Evolutionary conservation across 1,140 invertebrate species (phyloP).

Genomic region (Megathymus violae): DNA sequence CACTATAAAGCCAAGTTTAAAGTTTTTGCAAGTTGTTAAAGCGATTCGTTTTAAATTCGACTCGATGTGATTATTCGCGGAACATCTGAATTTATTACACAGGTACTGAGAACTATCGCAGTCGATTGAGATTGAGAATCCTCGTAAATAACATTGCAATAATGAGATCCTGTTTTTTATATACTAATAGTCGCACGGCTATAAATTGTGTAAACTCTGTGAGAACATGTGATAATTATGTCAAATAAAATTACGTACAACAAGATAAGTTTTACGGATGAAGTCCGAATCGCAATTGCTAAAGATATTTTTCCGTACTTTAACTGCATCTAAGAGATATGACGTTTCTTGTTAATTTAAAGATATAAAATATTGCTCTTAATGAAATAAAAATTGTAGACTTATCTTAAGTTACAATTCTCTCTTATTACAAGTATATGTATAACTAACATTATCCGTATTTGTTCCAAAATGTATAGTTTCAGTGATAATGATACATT

Average conservation of each 20-base stretch:
- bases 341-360: no score
- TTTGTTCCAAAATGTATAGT: no score
- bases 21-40: slow-evolving; percentile 35
- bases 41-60: slow-evolving; percentile 44
- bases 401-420: no score
- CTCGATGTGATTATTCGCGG: slow-evolving; percentile 44
- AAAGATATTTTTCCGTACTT: no score
- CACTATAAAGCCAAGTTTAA: slow-evolving; percentile 13
- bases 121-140: slow-evolving; percentile 24
- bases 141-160: slow-evolving; percentile 30
- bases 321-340: no score
- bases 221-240: not conserved
- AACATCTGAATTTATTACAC: slow-evolving; percentile 44
- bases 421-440: no score
- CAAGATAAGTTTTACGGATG: no score
- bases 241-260: not conserved
- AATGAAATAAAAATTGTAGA: no score
- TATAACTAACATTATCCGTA: no score
- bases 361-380: no score
- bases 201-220: not conserved
- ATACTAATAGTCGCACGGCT: not conserved
- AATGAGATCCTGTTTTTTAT: slow-evolving; percentile 18
- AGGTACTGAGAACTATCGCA: slow-evolving; percentile 34
- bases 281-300: no score
- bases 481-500: no score